Conservation (phyloP, 2,797 vertebrate species). For the Sebastes flavidus region DNA sequence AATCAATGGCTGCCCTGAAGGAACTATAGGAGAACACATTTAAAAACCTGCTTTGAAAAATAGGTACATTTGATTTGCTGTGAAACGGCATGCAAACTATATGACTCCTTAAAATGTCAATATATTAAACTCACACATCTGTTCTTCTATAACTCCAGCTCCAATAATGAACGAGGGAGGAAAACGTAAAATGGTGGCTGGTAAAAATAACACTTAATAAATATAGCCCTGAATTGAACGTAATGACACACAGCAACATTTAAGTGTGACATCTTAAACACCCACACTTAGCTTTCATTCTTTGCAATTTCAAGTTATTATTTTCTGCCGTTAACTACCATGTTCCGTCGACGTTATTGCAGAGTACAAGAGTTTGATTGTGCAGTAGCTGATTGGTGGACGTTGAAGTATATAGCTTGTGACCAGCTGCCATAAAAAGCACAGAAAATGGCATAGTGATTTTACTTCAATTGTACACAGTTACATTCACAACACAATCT, state of each 20-base stretch:
- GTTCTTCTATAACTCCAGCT: neutral
- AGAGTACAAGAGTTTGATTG: neutral
- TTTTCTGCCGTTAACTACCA: neutral
- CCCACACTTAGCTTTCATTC: neutral
- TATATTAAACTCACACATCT: neutral
- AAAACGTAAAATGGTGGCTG: neutral
- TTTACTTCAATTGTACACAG: too few species aligned
- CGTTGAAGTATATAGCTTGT: neutral
- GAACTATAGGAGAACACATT: neutral
- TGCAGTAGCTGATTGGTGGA: neutral
- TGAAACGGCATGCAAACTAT: neutral
- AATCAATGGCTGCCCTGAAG: conserved; percentile 33
- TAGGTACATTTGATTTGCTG: neutral
- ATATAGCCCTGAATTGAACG: neutral
- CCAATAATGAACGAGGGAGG: neutral
- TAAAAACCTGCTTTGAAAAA: neutral
- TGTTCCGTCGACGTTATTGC: neutral
- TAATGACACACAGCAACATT: neutral
- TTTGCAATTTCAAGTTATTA: neutral
- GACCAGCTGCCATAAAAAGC: neutral
- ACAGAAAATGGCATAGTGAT: too few species aligned
- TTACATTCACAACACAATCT: too few species aligned
- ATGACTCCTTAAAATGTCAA: neutral
- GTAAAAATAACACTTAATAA: conserved; percentile 1
- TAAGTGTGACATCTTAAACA: conserved; percentile 1